Evolutionary conservation across 2,888 invertebrate species (phyloP), one percentile per base, ranked within the genome.

Genomic region (Cotesia congregata): DNA sequence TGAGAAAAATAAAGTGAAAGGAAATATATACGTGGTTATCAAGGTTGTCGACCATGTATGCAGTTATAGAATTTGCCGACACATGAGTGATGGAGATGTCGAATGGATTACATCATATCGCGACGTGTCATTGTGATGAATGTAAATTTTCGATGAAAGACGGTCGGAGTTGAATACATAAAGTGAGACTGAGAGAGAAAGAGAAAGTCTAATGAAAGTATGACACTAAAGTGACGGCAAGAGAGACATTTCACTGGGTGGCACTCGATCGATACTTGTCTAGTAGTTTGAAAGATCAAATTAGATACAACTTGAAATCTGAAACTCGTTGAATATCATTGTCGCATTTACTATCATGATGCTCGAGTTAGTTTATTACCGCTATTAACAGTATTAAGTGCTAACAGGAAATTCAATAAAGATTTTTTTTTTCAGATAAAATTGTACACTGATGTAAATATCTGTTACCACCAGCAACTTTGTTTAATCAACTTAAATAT

Each of bases 91-190:
- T 50, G 50, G 12, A 50, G 50, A 50, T 50, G 50, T 50, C 50
- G 50, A 50, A 50, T 50, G 50, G 50, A 50, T 50, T 50, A 50
- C 50, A 50, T 50, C 50, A 50, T 50, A 50, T 50, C 50, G 50
- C 50, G 50, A 50, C 50, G 50, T 50, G 50, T 50, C 50, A 12
- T 50, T 12, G 12, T 50, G 50, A 50, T 50, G 50, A 50, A 50
- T 12, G 50, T 50, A 50, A 50, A 50, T 50, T 50, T 50, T 12
- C 50, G 50, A 50, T 50, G 12, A 12, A 50, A 50, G 50, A 50
- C 12, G 50, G 50, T 4, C 9, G 12, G 50, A 12, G 30, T 30
- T 30, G 30, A 30, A 30, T 30, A 50, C 50, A 12, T 1, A 50
- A 12, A 7, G 7, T 12, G 50, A 50, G 12, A 50, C 9, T 50